Base-by-base conservation (phyloP, 2,797 vertebrate species). In the Dromococcyx pavoninus region DNA sequence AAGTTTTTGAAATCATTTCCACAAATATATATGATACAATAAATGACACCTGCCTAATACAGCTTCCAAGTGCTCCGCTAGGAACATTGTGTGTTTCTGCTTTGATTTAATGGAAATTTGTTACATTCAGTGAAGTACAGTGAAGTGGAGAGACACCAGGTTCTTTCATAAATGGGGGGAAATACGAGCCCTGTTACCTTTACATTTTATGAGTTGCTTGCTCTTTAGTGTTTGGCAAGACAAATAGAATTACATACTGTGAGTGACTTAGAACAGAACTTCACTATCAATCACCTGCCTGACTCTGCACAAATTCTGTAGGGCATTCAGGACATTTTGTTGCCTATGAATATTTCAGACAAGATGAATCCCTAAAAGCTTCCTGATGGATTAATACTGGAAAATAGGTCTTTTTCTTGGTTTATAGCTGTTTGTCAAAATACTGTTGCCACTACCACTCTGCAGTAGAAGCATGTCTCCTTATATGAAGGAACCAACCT, bases 261-360 rank as follows among this genome's bases (percentile, higher is more conserved):
- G 97, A 98, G 97, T 96, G 98, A 98, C 97, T 98, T 93, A 91
- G 96, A 97, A 97, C 95, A 98, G 97, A 97, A 96, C 92, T 96
- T 97, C 91, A 77, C 97, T 97, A 98, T 98, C 98, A 97, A 98
- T 98, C 98, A 98, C 96, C 89, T 58, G 65, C 95, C 94, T 96
- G 97, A 97, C 96, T 98, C 97, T 95, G 96, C 97, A 97, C 97
- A 97, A 97, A 97, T 97, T 98, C 98, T 98, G 98, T 98, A 98
- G 98, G 98, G 97, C 98, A 98, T 98, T 98, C 97, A 97, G 98
- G 98, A 98, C 98, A 97, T 98, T 98, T 98, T 97, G 97, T 97
- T 98, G 97, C 97, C 97, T 97, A 98, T 98, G 98, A 98, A 98
- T 98, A 98, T 98, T 98, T 98, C 97, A 98, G 97, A 97, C 95